phyloP scores from a whole-genome alignment of 2,113 vertebrate genomes.

The Manacus vitellinus region DNA sequence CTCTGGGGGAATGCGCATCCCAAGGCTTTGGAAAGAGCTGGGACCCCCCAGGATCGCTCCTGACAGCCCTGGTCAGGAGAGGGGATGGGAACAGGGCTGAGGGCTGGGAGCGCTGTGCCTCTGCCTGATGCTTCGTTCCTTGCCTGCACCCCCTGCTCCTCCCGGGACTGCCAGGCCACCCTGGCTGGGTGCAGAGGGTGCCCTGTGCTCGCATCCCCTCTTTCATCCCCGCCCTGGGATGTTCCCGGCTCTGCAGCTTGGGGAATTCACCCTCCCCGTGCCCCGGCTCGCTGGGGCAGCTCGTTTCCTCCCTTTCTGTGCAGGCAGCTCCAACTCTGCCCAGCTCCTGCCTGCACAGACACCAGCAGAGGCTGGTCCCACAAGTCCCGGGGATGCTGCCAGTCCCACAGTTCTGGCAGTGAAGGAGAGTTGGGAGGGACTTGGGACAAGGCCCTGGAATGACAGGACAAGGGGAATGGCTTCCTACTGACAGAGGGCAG shows the following conservation, averaged over 20 bases:
- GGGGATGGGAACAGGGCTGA: background rate
- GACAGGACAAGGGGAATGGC: background rate
- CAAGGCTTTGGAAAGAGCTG: background rate
- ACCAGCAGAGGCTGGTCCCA: background rate
- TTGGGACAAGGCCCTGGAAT: background rate
- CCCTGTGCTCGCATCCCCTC: fast-evolving
- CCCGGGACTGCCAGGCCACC: background rate
- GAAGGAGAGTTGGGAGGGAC: background rate
- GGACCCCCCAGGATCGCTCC: too few species aligned
- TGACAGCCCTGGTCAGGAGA: background rate
- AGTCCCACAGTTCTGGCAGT: background rate
- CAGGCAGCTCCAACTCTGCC: background rate
- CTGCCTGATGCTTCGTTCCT: background rate
- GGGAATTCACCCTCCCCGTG: background rate
- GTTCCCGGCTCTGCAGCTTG: background rate
- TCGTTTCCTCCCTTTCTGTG: background rate
- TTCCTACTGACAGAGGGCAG: background rate
- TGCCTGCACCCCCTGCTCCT: background rate
- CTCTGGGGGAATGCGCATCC: background rate
- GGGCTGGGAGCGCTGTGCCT: background rate
- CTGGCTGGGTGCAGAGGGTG: background rate
- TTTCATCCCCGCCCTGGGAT: background rate
- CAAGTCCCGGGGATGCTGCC: background rate
- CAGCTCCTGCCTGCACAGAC: background rate
- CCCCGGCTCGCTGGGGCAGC: background rate